A percentile compares a stretch with the other conserved stretches of the same genome.
Conservation (phyloP, 2,888 invertebrate species). For the Bimastos eiseni region DNA sequence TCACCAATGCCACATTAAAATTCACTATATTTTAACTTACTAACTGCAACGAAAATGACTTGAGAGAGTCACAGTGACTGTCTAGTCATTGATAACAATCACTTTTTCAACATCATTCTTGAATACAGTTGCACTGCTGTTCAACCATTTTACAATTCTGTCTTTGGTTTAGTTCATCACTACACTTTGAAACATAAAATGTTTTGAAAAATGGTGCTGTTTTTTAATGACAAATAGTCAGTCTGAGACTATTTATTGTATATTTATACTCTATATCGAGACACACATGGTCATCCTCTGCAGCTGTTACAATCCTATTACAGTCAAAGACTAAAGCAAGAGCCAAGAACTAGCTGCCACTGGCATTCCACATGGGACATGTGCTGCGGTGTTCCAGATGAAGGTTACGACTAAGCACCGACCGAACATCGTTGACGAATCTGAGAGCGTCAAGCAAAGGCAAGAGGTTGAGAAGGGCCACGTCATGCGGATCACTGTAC, state of each 20-base stretch:
- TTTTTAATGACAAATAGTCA: not conserved
- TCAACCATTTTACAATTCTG: not conserved
- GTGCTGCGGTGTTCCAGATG: slow-evolving; percentile 47
- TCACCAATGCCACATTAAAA: slow-evolving; percentile 1
- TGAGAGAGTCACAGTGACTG: not conserved
- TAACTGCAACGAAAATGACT: not conserved
- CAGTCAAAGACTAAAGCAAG: not conserved
- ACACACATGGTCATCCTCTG: not conserved
- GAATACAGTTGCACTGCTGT: not conserved
- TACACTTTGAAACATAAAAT: not conserved
- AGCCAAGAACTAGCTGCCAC: not conserved
- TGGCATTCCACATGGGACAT: not conserved
- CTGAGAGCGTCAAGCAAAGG: slow-evolving; percentile 96
- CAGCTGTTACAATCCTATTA: not conserved
- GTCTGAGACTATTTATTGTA: not conserved
- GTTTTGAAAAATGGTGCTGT: not conserved
- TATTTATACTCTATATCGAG: not conserved
- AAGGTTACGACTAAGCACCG: slow-evolving; percentile 73
- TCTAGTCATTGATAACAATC: not conserved
- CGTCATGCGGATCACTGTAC: slow-evolving; percentile 98
- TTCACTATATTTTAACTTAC: not conserved
- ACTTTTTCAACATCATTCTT: not conserved
- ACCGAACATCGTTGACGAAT: slow-evolving; percentile 88
- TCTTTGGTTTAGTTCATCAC: not conserved
- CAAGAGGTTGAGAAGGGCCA: slow-evolving; percentile 90